Evolutionary conservation across 2,888 invertebrate genomes (phyloP), one percentile per base, ranked within the genome.

Genomic region (Drosophila macrospina): DNA sequence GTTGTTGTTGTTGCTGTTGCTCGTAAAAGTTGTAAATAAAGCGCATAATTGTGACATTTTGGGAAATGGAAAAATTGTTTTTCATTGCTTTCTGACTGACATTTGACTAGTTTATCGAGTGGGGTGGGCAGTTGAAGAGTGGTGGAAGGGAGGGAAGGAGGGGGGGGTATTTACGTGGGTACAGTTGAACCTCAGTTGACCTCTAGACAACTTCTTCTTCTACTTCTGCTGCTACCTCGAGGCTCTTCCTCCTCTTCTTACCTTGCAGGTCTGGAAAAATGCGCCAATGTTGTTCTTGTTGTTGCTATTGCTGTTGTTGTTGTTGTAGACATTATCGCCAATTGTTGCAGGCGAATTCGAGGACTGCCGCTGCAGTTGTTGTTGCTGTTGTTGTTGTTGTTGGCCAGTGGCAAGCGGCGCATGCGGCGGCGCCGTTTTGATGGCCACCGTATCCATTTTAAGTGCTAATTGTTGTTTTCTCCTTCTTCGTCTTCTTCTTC

Each of bases 201-300:
- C 28, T 20, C 28, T 28, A 28, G 28, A 8, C 28, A 7, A 6
- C 28, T 1, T 8, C 28, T 28, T 28, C 4, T 28, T 10, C 8
- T 39, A 0, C 13, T 5, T 15, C 24, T 68, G 4, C 37, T 39
- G 5, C 4, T n/a, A n/a, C n/a, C n/a, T n/a, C n/a, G n/a, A 11
- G 5, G 11, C 32, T 11, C 44, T 44, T 42, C 10, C 16, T 44
- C 16, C 47, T 16, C 59, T 30, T 47, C 90, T 91, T 90, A 92
- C 92, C 92, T 92, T 92, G 92, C 92, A 92, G 57, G 92, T 92
- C 87, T 92, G 92, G 75, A 92, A 92, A 75, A 92, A 92, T 52
- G 92, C 92, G 74, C 92, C 92, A 86, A 92, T 83, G 50, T 72
- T 60, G 67, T 59, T 51, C 36, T 48, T 66, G 83, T 55, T 65